A percentile compares a stretch with the other conserved stretches of the same genome.
Conservation (phyloP, 2,113 vertebrate species). For the Calidris pygmaea region DNA sequence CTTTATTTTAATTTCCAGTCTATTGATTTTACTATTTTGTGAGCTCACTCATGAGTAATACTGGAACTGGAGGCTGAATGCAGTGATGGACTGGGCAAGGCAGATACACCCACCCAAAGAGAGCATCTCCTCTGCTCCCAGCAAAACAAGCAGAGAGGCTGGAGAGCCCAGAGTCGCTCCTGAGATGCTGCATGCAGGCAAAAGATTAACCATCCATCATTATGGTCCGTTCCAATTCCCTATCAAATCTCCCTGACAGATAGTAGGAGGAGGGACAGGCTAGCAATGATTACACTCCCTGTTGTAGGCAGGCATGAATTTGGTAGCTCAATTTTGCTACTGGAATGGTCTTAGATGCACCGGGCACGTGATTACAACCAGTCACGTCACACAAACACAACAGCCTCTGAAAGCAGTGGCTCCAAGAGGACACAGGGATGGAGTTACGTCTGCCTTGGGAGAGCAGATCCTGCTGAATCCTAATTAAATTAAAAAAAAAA, state of each 20-base stretch:
- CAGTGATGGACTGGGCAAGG: neutral
- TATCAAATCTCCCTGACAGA: neutral
- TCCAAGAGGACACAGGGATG: neutral
- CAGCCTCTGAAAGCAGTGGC: neutral
- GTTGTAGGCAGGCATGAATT: neutral
- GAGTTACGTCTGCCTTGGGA: neutral
- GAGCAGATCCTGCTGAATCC: neutral
- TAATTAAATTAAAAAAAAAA: neutral
- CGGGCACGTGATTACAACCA: neutral
- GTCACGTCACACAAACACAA: neutral
- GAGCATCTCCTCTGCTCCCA: neutral
- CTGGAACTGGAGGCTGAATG: neutral
- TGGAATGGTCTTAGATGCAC: neutral
- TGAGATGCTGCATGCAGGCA: neutral
- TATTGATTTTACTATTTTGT: neutral
- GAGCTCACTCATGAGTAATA: neutral
- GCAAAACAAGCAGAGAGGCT: neutral
- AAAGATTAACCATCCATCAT: neutral
- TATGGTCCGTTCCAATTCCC: neutral
- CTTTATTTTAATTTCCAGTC: conserved; percentile 1
- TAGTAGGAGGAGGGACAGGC: neutral
- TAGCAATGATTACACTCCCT: neutral
- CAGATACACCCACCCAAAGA: neutral
- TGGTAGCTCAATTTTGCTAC: neutral
- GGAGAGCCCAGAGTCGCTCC: neutral